These are phyloP conservation scores for Tipula vernalis DNA, from an alignment of 2,888 invertebrate genomes.

Conservation along the genomic window DNA sequence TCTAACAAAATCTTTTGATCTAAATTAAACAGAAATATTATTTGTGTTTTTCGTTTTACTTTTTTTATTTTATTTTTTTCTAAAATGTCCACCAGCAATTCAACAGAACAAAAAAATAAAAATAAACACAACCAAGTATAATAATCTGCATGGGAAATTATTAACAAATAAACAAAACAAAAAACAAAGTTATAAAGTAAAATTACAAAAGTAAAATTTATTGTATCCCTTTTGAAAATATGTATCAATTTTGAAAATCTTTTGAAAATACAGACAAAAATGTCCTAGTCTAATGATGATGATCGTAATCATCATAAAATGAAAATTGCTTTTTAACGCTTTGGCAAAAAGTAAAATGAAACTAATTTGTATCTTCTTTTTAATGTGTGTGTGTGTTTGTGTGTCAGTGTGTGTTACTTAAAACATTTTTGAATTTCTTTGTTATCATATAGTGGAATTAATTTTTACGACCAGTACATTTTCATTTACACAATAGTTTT, in stretches of 20 bases:
- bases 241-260: conserved; percentile 4
- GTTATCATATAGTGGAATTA: neutral
- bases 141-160: neutral
- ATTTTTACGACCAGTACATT: neutral
- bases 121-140: neutral
- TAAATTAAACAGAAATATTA: neutral
- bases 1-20: neutral
- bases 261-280: neutral
- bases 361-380: neutral
- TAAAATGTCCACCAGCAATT: neutral
- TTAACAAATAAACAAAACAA: neutral
- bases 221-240: neutral
- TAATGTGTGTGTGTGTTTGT: neutral
- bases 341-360: neutral
- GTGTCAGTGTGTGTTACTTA: neutral
- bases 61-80: neutral
- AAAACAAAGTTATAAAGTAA: neutral
- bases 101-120: neutral
- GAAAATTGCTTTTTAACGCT: conserved; percentile 4
- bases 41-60: neutral
- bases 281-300: neutral
- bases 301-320: neutral
- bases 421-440: neutral
- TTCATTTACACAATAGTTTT: neutral
- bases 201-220: neutral